Conservation (phyloP, 2,888 invertebrate species). For the Diachrysia chrysitis region DNA sequence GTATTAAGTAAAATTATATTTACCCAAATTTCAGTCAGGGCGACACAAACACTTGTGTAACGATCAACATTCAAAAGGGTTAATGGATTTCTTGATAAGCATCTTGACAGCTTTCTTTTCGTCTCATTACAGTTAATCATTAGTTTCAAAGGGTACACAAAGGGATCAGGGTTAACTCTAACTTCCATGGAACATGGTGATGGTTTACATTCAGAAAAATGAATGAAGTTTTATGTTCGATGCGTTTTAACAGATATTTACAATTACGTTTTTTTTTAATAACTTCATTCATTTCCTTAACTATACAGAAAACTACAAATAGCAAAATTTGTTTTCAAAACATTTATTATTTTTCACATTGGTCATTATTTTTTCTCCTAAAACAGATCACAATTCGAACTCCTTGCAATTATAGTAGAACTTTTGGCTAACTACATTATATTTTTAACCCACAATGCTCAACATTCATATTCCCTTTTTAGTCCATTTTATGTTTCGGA, state of each 20-base stretch:
- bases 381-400: conserved; percentile 82
- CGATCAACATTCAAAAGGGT: conserved; percentile 79
- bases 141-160: conserved; percentile 57
- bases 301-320: conserved; percentile 69
- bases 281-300: conserved; percentile 68
- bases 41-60: conserved; percentile 85
- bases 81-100: conserved; percentile 82
- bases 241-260: conserved; percentile 18
- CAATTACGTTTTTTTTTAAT: conserved; percentile 16
- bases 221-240: conserved; percentile 59
- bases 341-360: conserved; percentile 88
- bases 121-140: conserved; percentile 61
- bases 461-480: conserved; percentile 64
- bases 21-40: conserved; percentile 87
- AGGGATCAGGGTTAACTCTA: conserved; percentile 57
- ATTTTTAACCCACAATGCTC: conserved; percentile 58
- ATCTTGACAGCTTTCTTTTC: conserved; percentile 88
- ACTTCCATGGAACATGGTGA: conserved; percentile 51
- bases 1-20: conserved; percentile 86
- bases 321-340: conserved; percentile 77
- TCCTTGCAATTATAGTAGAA: conserved; percentile 65
- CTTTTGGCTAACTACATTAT: conserved; percentile 72
- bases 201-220: conserved; percentile 57
- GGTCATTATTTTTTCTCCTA: conserved; percentile 79
- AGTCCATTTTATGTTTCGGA: conserved; percentile 62